These are phyloP conservation scores for Parus major DNA, from an alignment of 2,113 vertebrate species.

Conservation along the genomic window DNA sequence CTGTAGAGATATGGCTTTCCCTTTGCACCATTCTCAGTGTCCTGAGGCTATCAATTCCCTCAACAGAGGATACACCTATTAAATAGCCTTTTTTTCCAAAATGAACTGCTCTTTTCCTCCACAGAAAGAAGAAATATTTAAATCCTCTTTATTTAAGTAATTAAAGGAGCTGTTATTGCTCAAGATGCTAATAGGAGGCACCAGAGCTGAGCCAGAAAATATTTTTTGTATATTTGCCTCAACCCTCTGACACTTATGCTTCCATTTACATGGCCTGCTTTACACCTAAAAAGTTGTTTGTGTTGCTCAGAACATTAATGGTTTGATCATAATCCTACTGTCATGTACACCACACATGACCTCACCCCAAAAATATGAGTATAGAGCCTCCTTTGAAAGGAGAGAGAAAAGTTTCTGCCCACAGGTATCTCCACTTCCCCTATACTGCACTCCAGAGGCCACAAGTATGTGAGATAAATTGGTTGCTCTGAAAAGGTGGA, in stretches of 20 bases:
- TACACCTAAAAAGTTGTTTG: not conserved
- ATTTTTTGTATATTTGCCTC: not conserved
- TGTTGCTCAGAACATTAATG: not conserved
- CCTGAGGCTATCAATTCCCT: not conserved
- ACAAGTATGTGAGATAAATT: not conserved
- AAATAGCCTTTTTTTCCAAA: not conserved
- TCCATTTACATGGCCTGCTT: too few species aligned
- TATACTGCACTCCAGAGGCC: not conserved
- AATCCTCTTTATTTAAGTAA: too few species aligned
- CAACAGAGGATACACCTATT: not conserved
- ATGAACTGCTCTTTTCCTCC: not conserved
- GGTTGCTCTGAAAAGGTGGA: not conserved
- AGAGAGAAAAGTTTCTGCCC: not conserved
- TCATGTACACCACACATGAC: not conserved
- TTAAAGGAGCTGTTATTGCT: too few species aligned
- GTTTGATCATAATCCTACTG: not conserved
- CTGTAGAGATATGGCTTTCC: not conserved
- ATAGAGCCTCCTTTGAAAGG: not conserved
- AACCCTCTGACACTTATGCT: not conserved
- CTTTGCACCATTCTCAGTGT: not conserved
- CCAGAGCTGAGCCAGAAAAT: not conserved
- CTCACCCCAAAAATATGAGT: not conserved
- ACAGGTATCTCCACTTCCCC: not conserved
- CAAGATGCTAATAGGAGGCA: not conserved
- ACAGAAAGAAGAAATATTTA: not conserved